Evolutionary conservation across 2,113 vertebrate genomes (phyloP).

Genomic region (Hydrolagus affinis): DNA sequence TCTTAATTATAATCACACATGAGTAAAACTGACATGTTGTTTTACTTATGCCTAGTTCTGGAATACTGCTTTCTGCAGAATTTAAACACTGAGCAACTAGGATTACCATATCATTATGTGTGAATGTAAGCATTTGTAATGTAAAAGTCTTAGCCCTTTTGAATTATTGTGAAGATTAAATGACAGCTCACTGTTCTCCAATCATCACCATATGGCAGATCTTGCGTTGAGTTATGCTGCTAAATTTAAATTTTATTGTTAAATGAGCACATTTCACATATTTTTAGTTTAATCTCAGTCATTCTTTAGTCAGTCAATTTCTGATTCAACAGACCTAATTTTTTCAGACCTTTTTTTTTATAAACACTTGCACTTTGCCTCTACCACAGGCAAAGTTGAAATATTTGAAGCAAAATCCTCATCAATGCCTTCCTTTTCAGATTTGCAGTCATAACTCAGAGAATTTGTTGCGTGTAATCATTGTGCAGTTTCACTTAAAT

Average conservation of each 20-base stretch:
- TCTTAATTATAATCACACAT: not conserved
- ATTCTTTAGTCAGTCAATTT: not conserved
- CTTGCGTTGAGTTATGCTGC: not conserved
- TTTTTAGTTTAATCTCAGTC: not conserved
- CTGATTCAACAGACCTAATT: not conserved
- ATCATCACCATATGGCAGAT: too few species aligned
- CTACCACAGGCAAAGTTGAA: not conserved
- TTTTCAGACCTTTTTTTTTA: not conserved
- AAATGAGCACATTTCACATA: not conserved
- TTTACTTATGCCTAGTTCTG: too few species aligned
- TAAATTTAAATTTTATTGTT: not conserved
- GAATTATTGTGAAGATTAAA: conserved; percentile 23
- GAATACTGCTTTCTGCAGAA: not conserved
- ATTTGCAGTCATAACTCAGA: too few species aligned
- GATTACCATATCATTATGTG: not conserved
- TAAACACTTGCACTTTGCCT: not conserved
- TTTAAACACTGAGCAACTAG: not conserved
- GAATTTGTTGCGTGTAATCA: too few species aligned
- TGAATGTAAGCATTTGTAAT: not conserved
- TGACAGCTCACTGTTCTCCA: not conserved
- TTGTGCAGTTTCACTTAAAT: too few species aligned
- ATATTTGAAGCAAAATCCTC: too few species aligned
- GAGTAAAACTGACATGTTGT: too few species aligned
- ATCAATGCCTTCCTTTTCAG: too few species aligned
- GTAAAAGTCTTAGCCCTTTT: not conserved